Conservation (phyloP, 2,113 vertebrate species). For the Coreoperca whiteheadi region DNA sequence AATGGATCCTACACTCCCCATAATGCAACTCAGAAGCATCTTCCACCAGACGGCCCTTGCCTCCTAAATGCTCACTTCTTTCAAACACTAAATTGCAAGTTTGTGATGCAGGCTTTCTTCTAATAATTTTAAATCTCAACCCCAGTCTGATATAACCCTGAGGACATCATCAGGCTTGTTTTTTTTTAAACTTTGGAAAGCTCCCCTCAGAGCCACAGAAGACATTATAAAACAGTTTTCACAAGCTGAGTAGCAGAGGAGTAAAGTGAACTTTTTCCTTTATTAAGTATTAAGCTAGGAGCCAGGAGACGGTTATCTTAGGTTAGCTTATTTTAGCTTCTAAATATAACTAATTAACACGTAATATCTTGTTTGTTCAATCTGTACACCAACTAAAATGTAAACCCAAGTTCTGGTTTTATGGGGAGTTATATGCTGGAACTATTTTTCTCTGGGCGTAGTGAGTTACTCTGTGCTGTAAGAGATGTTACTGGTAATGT, state of each 20-base stretch:
- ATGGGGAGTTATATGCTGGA: background rate
- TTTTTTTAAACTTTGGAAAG: background rate
- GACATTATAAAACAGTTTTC: background rate
- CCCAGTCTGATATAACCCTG: background rate
- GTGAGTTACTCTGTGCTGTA: background rate
- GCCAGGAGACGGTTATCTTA: background rate
- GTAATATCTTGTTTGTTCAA: background rate
- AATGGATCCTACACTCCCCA: background rate
- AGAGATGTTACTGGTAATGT: background rate
- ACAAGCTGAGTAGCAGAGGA: background rate
- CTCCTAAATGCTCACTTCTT: background rate
- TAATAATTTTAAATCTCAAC: background rate
- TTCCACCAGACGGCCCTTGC: background rate
- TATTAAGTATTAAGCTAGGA: background rate
- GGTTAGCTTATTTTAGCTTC: background rate
- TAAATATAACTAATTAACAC: background rate
- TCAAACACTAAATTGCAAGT: background rate
- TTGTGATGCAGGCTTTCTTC: background rate
- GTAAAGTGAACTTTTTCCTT: background rate
- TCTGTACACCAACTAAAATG: background rate
- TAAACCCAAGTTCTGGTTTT: background rate
- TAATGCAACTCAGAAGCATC: background rate
- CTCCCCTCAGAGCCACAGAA: background rate
- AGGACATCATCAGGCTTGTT: background rate
- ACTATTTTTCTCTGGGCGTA: background rate